phyloP scores from a whole-genome alignment of 2,888 invertebrate genomes.

The Physocephala rufipes region DNA sequence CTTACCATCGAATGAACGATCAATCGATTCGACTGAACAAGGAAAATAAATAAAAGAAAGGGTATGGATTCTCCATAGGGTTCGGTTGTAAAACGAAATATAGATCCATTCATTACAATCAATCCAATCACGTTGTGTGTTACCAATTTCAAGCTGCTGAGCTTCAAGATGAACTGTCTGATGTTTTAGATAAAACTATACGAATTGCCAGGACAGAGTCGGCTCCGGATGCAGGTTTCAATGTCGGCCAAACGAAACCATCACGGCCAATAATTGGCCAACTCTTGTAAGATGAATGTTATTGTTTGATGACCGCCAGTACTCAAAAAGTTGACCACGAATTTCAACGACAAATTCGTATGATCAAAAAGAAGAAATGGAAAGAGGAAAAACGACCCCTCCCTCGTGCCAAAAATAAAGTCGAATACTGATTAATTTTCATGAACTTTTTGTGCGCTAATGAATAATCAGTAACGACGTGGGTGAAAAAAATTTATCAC shows the following conservation, averaged over 20 bases:
- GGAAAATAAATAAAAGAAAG: background rate
- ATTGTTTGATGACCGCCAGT: too few relatives aligned
- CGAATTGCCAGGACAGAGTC: background rate
- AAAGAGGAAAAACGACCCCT: too few relatives aligned
- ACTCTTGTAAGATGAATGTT: too few relatives aligned
- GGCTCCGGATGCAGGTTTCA: background rate
- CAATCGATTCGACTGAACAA: slow-evolving; percentile 43
- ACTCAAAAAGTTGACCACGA: too few relatives aligned
- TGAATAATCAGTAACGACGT: too few relatives aligned
- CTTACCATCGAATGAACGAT: too few relatives aligned
- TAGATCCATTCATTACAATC: background rate
- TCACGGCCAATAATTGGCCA: background rate
- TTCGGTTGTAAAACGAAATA: background rate
- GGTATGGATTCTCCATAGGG: background rate
- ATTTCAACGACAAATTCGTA: slow-evolving; percentile 11
- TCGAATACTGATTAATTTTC: background rate
- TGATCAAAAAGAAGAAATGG: slow-evolving; percentile 22
- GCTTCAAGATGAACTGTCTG: background rate
- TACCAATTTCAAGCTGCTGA: background rate
- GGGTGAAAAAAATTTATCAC: too few relatives aligned
- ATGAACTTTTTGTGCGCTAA: too few relatives aligned
- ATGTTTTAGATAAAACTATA: background rate
- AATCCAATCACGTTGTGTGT: slow-evolving; percentile 6
- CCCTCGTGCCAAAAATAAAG: too few relatives aligned
- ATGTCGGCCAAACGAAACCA: background rate